Percentiles rank a stretch among this genome's conserved stretches.
Evolutionary conservation across 2,888 invertebrate species (phyloP).

Genomic region (Stegophylla sp.): DNA sequence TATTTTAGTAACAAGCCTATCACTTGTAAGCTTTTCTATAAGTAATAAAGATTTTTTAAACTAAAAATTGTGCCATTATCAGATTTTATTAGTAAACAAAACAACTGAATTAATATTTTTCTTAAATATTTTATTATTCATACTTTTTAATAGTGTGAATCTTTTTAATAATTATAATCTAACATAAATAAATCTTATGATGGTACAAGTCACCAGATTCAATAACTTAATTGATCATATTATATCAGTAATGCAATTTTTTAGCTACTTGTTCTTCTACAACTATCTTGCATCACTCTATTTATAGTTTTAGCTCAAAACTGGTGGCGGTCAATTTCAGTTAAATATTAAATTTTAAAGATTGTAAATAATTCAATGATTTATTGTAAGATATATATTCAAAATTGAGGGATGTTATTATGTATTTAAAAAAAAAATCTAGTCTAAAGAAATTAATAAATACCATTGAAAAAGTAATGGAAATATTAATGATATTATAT

Average conservation of each 20-base stretch:
- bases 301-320: slow-evolving; percentile 37
- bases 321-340: slow-evolving; percentile 52
- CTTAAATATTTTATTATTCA: neutral
- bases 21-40: slow-evolving; percentile 35
- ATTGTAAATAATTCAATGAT: slow-evolving; percentile 43
- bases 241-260: slow-evolving; percentile 18
- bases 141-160: neutral
- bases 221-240: slow-evolving; percentile 18
- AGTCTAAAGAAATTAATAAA: slow-evolving; percentile 26
- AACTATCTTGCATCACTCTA: slow-evolving; percentile 43
- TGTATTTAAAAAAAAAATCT: slow-evolving; percentile 1
- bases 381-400: slow-evolving; percentile 25
- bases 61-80: slow-evolving; percentile 17
- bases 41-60: slow-evolving; percentile 5
- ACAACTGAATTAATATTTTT: neutral
- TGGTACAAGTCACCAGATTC: neutral
- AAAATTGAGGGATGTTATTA: slow-evolving; percentile 22
- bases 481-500: slow-evolving; percentile 51
- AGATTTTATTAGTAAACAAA: neutral
- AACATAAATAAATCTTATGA: slow-evolving; percentile 23
- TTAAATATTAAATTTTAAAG: neutral
- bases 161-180: neutral
- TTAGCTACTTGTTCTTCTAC: slow-evolving; percentile 39
- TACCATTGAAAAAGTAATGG: slow-evolving; percentile 35
- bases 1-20: slow-evolving; percentile 21